Evolutionary conservation across 2,888 invertebrate genomes (phyloP).

Genomic region (Exephanes ischioxanthus): DNA sequence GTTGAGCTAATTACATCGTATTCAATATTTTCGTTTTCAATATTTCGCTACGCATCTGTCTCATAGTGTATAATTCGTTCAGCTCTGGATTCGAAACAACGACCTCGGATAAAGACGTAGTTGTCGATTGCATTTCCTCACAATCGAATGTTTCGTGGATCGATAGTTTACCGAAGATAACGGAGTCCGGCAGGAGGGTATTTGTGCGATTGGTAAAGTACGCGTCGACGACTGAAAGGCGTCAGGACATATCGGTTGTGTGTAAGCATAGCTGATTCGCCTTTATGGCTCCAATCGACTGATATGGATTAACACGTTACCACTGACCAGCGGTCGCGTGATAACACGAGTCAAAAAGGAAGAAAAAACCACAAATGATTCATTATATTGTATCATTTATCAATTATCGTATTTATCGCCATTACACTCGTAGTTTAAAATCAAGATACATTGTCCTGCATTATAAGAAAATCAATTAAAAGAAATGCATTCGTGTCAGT

Average conservation of each 20-base stretch:
- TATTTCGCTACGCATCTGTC: background rate
- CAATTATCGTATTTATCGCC: constrained; percentile 7
- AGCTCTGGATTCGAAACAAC: background rate
- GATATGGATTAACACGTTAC: background rate
- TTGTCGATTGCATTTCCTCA: no score
- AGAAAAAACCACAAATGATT: background rate
- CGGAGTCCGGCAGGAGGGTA: no score
- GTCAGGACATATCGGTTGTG: no score
- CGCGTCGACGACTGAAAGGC: no score
- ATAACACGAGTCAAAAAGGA: background rate
- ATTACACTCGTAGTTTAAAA: background rate
- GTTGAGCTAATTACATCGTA: background rate
- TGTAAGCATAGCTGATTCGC: no score
- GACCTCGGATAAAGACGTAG: background rate
- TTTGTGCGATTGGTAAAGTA: no score
- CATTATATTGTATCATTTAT: background rate
- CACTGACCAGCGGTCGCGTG: constrained; percentile 1
- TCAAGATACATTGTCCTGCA: background rate
- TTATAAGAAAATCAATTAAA: background rate
- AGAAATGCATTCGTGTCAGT: background rate
- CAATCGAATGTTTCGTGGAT: no score
- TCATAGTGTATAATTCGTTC: background rate
- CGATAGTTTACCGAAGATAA: no score
- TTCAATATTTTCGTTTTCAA: background rate
- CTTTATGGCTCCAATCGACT: no score